phyloP scores from a whole-genome alignment of 2,797 vertebrate genomes.

The Melanotaenia parkinsoni region DNA sequence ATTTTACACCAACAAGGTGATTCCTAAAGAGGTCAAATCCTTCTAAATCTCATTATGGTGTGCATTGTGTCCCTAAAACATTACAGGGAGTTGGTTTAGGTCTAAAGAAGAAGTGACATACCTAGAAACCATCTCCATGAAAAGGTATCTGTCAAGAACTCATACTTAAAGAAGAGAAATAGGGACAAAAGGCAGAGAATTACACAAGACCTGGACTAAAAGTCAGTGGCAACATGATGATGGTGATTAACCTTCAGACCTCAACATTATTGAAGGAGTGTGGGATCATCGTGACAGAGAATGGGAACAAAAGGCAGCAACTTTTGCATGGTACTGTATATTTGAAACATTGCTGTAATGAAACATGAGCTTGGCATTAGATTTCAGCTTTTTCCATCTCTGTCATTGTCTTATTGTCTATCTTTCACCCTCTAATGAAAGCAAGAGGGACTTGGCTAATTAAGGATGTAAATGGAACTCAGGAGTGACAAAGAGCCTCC shows the following conservation, averaged over 20 bases:
- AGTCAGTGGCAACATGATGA: background rate
- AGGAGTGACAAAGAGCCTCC: slow-evolving; percentile 87
- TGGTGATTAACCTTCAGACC: background rate
- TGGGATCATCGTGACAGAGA: background rate
- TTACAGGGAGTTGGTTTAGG: too few species aligned
- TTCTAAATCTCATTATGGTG: too few species aligned
- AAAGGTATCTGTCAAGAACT: background rate
- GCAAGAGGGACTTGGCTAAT: slow-evolving; percentile 90
- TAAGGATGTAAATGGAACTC: slow-evolving; percentile 92
- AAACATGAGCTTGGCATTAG: slow-evolving; percentile 37
- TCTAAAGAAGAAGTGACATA: too few species aligned
- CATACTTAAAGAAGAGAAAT: background rate
- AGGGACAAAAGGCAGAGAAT: too few species aligned
- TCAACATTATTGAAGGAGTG: background rate
- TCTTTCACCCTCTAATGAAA: slow-evolving; percentile 84
- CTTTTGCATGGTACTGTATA: slow-evolving; percentile 10
- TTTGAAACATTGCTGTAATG: slow-evolving; percentile 29
- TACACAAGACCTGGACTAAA: background rate
- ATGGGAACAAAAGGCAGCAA: background rate
- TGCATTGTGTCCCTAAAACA: too few species aligned
- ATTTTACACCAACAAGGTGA: too few species aligned
- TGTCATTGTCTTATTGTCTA: slow-evolving; percentile 31
- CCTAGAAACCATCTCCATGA: too few species aligned
- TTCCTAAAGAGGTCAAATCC: too few species aligned
- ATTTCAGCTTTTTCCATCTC: slow-evolving; percentile 38